Conservation (phyloP, 2,888 invertebrate genomes). For the Drosophila atroscutellata region DNA sequence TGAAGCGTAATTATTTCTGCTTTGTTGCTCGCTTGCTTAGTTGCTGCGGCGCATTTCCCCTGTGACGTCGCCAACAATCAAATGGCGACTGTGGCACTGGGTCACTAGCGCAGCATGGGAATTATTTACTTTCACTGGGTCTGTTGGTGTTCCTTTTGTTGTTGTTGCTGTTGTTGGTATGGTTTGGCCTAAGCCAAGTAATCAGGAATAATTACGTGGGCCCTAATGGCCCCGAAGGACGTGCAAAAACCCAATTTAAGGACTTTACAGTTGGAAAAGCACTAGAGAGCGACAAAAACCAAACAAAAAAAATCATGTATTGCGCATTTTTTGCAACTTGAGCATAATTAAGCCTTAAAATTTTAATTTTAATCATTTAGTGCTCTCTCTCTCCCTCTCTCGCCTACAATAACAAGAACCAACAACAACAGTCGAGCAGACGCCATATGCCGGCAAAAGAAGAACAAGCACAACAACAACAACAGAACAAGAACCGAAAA, state of each 20-base stretch:
- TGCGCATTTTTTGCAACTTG: constrained; percentile 48
- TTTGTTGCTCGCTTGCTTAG: constrained; percentile 3
- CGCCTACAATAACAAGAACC: constrained; percentile 19
- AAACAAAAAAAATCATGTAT: constrained; percentile 13
- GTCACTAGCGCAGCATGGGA: constrained; percentile 73
- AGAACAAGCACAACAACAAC: constrained; percentile 32
- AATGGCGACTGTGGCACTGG: constrained; percentile 67
- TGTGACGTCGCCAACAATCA: constrained; percentile 65
- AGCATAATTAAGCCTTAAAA: constrained; percentile 45
- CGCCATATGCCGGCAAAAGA: constrained; percentile 71
- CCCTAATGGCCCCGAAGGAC: constrained; percentile 68
- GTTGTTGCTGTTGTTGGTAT: constrained; percentile 20
- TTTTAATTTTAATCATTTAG: constrained; percentile 32
- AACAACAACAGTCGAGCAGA: constrained; percentile 34
- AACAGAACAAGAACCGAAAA: not conserved
- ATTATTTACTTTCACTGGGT: constrained; percentile 26
- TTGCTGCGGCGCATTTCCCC: constrained; percentile 74
- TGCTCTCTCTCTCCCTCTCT: not conserved
- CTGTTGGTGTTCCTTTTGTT: constrained; percentile 19
- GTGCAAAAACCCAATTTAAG: constrained; percentile 57
- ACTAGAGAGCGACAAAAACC: constrained; percentile 1
- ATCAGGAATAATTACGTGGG: constrained; percentile 76
- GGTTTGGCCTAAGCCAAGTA: constrained; percentile 60
- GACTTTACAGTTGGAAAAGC: constrained; percentile 44
- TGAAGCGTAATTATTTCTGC: constrained; percentile 77